Evolutionary conservation across 2,113 vertebrate genomes (phyloP), one percentile per base, ranked within the genome.

Genomic region (Lophotis ruficrista): DNA sequence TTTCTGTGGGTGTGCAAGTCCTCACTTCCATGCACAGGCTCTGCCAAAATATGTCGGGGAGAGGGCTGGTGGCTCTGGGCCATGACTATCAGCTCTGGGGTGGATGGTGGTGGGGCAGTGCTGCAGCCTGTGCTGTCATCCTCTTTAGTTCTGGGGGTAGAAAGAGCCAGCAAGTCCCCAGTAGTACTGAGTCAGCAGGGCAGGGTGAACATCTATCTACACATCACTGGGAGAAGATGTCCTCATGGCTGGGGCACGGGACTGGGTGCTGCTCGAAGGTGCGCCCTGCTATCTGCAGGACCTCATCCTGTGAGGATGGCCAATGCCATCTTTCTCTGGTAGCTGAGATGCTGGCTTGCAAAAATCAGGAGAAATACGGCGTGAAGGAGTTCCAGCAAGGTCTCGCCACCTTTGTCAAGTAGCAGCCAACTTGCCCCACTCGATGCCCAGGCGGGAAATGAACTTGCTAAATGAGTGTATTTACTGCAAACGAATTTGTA

Each of bases 401-500:
- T 58, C 68, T 77, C 2, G 1, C 47, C 48, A 38, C 64, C 71
- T 93, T 92, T 72, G 45, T 35, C 45, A 53, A 61, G 24, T 19
- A 53, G 27, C 70, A 80, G 83, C 80, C 58, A 91, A 60, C 70
- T 45, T 51, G 28, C 23, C 62, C 64, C 41, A 19, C 62, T 83
- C 35, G 1, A 27, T 79, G 66, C 81, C 65, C 35, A n/a, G 64
- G 56, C 37, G 7, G 28, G 38, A 84, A 94, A 93, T 72, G 83
- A 87, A 83, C 66, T 83, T 87, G 54, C 87, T 85, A 96, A 93
- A 73, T 73, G 27, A 89, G 47, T 93, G 23, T 94, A 85, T 91
- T 96, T 96, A 82, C 51, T n/a, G 91, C 92, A 87, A 82, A 68
- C 89, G 69, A 89, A 80, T 96, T 90, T 94, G 92, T 83, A 81